Conservation (phyloP, 2,888 invertebrate genomes). For the Drosophila rellima region DNA sequence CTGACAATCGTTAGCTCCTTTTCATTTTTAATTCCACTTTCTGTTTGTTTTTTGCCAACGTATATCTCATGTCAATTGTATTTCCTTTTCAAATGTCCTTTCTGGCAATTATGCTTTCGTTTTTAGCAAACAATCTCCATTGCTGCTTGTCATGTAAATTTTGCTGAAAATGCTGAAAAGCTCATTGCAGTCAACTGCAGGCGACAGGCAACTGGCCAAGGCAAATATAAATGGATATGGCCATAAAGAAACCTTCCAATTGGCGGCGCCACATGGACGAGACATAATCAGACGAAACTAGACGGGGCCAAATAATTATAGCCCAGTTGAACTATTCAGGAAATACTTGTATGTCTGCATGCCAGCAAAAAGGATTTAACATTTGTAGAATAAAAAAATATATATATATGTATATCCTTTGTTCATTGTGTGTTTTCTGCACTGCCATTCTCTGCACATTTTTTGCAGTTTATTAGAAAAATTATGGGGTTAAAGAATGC, state of each 20-base stretch:
- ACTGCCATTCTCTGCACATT: background rate
- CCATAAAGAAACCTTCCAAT: conserved; percentile 53
- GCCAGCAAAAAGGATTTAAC: background rate
- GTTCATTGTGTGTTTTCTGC: too few species aligned
- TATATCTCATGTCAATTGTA: conserved; percentile 62
- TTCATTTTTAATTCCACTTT: conserved; percentile 20
- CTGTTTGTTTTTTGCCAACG: conserved; percentile 10
- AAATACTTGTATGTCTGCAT: conserved; percentile 2
- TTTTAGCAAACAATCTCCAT: conserved; percentile 60
- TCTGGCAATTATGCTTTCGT: conserved; percentile 68
- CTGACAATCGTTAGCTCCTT: conserved; percentile 50
- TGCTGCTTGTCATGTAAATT: conserved; percentile 22
- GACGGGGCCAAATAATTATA: conserved; percentile 42
- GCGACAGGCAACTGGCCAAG: conserved; percentile 28
- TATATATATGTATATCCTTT: background rate
- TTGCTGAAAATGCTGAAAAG: conserved; percentile 48
- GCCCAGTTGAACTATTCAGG: conserved; percentile 41
- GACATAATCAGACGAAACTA: conserved; percentile 52
- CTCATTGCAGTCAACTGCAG: conserved; percentile 66
- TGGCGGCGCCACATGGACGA: conserved; percentile 75
- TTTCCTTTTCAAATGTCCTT: conserved; percentile 64
- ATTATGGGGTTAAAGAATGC: background rate
- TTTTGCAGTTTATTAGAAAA: background rate
- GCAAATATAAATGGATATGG: conserved; percentile 29
- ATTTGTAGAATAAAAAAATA: background rate